Percentiles rank a stretch among this genome's conserved stretches.
phyloP scores from a whole-genome alignment of 1,140 invertebrate genomes.

The Megalopta genalis region DNA sequence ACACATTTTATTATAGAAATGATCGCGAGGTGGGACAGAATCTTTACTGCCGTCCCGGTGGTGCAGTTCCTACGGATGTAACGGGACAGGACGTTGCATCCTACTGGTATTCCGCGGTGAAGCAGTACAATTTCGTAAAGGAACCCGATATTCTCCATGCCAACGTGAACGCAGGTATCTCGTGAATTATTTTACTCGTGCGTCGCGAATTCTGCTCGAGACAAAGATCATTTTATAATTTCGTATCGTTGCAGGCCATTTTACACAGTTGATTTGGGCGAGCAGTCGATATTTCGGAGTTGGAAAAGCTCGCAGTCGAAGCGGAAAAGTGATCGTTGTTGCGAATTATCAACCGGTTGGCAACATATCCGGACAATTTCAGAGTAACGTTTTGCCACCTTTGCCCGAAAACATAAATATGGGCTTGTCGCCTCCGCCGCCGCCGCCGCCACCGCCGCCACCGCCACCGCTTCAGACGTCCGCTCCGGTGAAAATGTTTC shows the following conservation, averaged over 20 bases:
- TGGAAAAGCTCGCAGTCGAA: slow-evolving; percentile 88
- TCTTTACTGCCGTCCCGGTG: slow-evolving; percentile 86
- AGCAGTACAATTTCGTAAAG: slow-evolving; percentile 88
- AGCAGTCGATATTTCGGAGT: slow-evolving; percentile 89
- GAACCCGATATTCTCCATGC: slow-evolving; percentile 87
- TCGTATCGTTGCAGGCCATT: slow-evolving; percentile 84
- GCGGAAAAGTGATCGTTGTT: slow-evolving; percentile 89
- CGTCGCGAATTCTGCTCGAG: no score
- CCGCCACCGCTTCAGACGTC: slow-evolving; percentile 63
- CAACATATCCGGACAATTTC: slow-evolving; percentile 88
- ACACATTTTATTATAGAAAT: slow-evolving; percentile 88
- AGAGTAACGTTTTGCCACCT: slow-evolving; percentile 88
- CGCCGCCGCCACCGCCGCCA: no score
- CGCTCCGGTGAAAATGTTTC: slow-evolving; percentile 42
- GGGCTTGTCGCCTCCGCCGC: slow-evolving; percentile 65
- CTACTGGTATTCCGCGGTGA: slow-evolving; percentile 92
- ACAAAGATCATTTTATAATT: no score
- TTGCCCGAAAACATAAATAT: slow-evolving; percentile 81
- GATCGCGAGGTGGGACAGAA: slow-evolving; percentile 88
- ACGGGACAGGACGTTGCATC: slow-evolving; percentile 90
- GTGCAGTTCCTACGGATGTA: slow-evolving; percentile 83
- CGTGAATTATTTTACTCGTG: not conserved
- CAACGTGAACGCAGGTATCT: slow-evolving; percentile 88
- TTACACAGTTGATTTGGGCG: slow-evolving; percentile 95
- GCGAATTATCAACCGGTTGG: slow-evolving; percentile 90